These are phyloP conservation scores for Gavialis gangeticus DNA, from an alignment of 2,113 vertebrate species.

Conservation along the genomic window DNA sequence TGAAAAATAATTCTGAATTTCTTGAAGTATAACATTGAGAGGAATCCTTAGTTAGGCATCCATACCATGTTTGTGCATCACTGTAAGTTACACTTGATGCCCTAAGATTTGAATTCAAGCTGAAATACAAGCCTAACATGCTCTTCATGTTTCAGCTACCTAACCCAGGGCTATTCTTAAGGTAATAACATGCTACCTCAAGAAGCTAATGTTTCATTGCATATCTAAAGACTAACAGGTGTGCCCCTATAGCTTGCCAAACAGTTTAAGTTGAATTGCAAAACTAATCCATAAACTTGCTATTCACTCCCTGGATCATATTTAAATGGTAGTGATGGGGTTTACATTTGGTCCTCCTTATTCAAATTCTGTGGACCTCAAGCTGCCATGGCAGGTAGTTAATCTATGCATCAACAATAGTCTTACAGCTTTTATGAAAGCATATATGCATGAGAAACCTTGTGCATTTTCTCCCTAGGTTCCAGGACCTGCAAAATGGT, in stretches of 20 bases:
- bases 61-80: background rate
- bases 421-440: background rate
- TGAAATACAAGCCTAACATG: constrained; percentile 45
- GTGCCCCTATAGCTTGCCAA: constrained; percentile 40
- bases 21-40: constrained; percentile 13
- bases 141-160: constrained; percentile 58
- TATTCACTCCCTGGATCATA: constrained; percentile 19
- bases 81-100: background rate
- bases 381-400: background rate
- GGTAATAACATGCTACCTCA: constrained; percentile 51
- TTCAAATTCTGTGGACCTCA: background rate
- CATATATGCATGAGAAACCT: background rate
- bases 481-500: background rate
- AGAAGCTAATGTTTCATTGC: constrained; percentile 50
- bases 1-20: background rate
- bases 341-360: background rate
- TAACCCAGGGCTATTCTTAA: constrained; percentile 55
- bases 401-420: background rate
- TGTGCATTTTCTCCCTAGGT: background rate
- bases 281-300: constrained; percentile 38
- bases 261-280: constrained; percentile 24
- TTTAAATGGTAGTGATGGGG: background rate
- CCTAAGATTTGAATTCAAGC: constrained; percentile 35
- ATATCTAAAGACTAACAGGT: constrained; percentile 57
- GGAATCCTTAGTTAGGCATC: constrained; percentile 12